Evolutionary conservation across 2,797 vertebrate genomes (phyloP).

Genomic region (Pipistrellus pygmaeus): DNA sequence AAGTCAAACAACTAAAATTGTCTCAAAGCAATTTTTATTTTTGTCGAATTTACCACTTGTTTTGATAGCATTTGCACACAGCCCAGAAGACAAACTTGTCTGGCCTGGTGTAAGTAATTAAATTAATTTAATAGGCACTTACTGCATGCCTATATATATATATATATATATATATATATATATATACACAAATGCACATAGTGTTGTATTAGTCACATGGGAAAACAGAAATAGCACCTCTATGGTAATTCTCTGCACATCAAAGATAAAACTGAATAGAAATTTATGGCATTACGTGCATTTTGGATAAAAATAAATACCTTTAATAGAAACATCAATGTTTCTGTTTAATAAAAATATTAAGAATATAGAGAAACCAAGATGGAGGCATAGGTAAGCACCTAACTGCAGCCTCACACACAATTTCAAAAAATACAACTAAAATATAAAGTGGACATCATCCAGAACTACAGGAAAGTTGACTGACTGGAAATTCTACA

Average conservation of each 20-base stretch:
- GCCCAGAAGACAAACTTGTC: background rate
- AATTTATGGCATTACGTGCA: background rate
- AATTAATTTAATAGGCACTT: slow-evolving; percentile 3
- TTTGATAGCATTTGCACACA: slow-evolving; percentile 18
- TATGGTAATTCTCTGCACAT: background rate
- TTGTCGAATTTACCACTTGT: slow-evolving; percentile 1
- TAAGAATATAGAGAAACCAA: background rate
- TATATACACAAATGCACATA: background rate
- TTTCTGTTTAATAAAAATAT: slow-evolving; percentile 38
- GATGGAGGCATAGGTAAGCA: no score
- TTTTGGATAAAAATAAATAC: slow-evolving; percentile 52
- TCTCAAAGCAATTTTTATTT: background rate
- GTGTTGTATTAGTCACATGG: background rate
- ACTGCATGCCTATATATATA: background rate
- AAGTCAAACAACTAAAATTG: background rate
- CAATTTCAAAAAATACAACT: no score
- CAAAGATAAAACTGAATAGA: slow-evolving; percentile 28
- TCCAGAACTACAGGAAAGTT: no score
- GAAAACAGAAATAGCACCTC: background rate
- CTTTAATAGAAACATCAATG: slow-evolving; percentile 21
- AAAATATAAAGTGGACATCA: no score
- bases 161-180: background rate
- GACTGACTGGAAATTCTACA: no score
- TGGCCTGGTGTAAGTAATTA: background rate
- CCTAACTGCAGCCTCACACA: no score